These are phyloP conservation scores for Candidula unifasciata DNA, from an alignment of 2,888 invertebrate genomes.

Conservation along the genomic window DNA sequence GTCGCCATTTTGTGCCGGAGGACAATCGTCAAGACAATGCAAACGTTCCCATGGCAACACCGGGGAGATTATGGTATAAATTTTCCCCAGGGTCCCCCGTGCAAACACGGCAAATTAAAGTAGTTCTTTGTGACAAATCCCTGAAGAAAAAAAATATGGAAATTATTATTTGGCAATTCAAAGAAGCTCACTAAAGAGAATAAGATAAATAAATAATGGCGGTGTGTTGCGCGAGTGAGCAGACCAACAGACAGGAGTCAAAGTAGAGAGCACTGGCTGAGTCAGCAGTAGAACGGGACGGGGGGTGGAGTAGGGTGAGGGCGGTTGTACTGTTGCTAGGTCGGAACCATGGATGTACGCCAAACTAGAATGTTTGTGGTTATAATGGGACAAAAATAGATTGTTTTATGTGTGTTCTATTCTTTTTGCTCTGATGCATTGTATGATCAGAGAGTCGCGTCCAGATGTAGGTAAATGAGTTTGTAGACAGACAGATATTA, in stretches of 20 bases:
- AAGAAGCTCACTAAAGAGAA: constrained; percentile 36
- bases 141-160: constrained; percentile 37
- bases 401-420: background rate
- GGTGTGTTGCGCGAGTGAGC: background rate
- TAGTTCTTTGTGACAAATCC: constrained; percentile 34
- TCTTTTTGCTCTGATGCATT: background rate
- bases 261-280: no score
- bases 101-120: constrained; percentile 50
- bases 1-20: constrained; percentile 37
- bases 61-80: constrained; percentile 38
- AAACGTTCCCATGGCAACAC: constrained; percentile 46
- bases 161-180: constrained; percentile 50
- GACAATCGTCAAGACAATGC: constrained; percentile 45
- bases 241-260: background rate
- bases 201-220: background rate
- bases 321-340: no score
- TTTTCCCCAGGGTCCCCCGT: constrained; percentile 29
- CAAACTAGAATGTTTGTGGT: no score
- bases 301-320: no score
- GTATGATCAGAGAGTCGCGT: no score
- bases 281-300: no score
- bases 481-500: no score
- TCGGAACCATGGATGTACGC: no score
- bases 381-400: no score
- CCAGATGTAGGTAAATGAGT: no score